Evolutionary conservation across 1,140 invertebrate species (phyloP).

Genomic region (Neodiprion pinetum): DNA sequence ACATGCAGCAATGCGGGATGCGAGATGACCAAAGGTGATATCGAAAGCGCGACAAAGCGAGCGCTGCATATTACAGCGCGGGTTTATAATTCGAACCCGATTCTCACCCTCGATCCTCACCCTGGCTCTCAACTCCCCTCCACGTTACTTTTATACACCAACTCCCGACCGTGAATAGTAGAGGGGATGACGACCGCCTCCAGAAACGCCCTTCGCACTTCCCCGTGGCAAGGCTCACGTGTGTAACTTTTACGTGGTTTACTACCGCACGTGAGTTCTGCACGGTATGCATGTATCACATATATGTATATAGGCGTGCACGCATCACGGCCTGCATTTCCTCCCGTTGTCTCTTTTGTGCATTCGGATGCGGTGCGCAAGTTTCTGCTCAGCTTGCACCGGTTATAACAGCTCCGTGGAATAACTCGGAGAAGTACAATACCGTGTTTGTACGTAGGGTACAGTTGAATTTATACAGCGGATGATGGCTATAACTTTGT

Average conservation of each 20-base stretch:
- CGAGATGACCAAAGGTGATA: too few relatives aligned
- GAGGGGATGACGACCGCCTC: conserved; percentile 59
- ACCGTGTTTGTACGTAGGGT: too few relatives aligned
- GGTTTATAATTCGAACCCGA: not conserved
- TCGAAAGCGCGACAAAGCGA: too few relatives aligned
- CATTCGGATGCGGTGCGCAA: not conserved
- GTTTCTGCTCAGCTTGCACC: not conserved
- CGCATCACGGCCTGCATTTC: not conserved
- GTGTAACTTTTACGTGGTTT: not conserved
- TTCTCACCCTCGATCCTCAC: not conserved
- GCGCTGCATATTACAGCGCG: not conserved
- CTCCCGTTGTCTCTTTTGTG: not conserved
- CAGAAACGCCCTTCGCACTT: conserved; percentile 58
- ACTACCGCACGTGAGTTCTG: conserved; percentile 14
- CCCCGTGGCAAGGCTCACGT: conserved; percentile 21
- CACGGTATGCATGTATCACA: not conserved
- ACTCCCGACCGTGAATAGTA: conserved; percentile 11
- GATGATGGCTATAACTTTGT: too few relatives aligned
- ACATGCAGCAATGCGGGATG: too few relatives aligned
- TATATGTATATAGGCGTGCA: not conserved
- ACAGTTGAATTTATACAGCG: too few relatives aligned
- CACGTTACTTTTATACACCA: not conserved
- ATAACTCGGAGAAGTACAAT: too few relatives aligned
- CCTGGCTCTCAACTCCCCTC: too few relatives aligned
- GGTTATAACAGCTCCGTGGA: too few relatives aligned